Evolutionary conservation across 1,140 invertebrate genomes (phyloP), one percentile per base, ranked within the genome.

Genomic region (Aphelinus atriplicis): DNA sequence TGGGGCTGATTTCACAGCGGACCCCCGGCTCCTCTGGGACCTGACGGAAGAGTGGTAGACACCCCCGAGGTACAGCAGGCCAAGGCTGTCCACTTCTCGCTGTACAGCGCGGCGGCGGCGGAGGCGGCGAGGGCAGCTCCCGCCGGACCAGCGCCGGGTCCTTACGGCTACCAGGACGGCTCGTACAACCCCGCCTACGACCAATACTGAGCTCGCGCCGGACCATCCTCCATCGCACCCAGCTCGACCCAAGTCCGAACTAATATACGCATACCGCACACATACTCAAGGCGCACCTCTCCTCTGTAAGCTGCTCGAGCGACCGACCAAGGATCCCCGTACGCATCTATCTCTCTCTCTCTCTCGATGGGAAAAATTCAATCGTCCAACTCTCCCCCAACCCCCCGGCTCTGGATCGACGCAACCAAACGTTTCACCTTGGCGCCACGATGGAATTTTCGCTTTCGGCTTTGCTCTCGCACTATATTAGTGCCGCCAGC

Each of bases 31-130:
- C 87, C 89, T 3, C 73, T 90, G 7, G 89, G 89, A 10, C 85
- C 89, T 3, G 89, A 89, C 55, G 90, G 90, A 9, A 87, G 90
- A 3, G 91, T 91, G 43, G 82, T 91, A 1, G 91, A 92, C 78
- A 92, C 91, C 2, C 88, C 91, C 64, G 91, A 92, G 81, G 92
- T 92, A 3, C 89, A 90, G 66, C 89, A 90, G 55, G 91, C 91
- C 50, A 92, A 91, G 79, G 88, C 89, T 1, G 86, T 89, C 57
- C 91, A 92, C 79, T 91, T 90, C 84, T 89, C 90, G 9, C 87
- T 91, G 4, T 87, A 82, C 77, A 90, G 88, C 73, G 90, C 90
- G 47, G 89, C 90, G 72, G 90, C 89, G 1, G 84, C 86, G 64
- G 84, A 86, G 66, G 84, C 89, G 57, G 85, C 88, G 62, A 87